Conservation (phyloP, 2,113 vertebrate genomes). For the Ptilonorhynchus violaceus region DNA sequence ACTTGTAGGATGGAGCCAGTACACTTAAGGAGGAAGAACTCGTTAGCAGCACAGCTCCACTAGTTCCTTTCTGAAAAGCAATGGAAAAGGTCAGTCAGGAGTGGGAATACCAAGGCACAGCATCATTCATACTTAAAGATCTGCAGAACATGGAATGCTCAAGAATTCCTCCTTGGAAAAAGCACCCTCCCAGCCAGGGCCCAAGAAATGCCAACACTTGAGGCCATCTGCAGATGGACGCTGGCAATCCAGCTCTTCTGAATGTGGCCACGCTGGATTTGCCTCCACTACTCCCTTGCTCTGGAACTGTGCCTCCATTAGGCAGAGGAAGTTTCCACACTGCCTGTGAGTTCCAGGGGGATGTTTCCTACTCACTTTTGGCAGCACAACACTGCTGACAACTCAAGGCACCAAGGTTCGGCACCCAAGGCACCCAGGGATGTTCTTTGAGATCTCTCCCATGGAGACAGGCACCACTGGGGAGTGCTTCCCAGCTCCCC, state of each 20-base stretch:
- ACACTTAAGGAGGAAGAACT: conserved; percentile 77
- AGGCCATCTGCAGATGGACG: neutral
- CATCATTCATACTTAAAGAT: neutral
- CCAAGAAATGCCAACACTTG: neutral
- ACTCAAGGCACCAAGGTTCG: neutral
- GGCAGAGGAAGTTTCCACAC: neutral
- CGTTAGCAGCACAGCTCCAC: conserved; percentile 77
- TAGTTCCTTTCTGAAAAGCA: conserved; percentile 75
- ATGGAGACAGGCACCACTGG: neutral
- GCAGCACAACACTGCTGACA: neutral
- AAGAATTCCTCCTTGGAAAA: neutral
- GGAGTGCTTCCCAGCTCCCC: neutral
- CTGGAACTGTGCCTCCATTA: neutral
- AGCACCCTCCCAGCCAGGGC: neutral
- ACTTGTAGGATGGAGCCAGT: conserved; percentile 79
- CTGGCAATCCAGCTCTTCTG: neutral
- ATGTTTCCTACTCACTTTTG: neutral
- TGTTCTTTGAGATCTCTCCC: neutral
- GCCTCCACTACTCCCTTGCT: neutral
- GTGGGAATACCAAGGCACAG: neutral
- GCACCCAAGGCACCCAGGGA: neutral
- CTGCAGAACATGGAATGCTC: neutral
- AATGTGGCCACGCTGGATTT: rapidly evolving
- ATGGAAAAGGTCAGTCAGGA: conserved; percentile 39
- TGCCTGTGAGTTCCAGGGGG: neutral